These are phyloP conservation scores for Bilobella aurantiaca DNA, from an alignment of 1,140 invertebrate genomes.

Conservation along the genomic window DNA sequence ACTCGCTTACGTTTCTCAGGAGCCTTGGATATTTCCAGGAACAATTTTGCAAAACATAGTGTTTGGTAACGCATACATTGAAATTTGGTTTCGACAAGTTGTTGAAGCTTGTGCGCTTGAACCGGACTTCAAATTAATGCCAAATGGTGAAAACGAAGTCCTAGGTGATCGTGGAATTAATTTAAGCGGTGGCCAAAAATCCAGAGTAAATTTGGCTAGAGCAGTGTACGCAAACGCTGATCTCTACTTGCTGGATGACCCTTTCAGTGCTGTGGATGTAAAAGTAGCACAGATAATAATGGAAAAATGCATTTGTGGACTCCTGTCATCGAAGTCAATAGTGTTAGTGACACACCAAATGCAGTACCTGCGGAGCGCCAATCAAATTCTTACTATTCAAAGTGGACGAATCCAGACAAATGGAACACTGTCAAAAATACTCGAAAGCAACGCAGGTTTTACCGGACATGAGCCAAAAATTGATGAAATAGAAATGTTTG, in stretches of 20 bases:
- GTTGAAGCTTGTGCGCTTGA: background rate
- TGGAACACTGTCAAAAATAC: too few species aligned
- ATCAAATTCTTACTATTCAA: too few species aligned
- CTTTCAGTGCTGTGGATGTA: slow-evolving; percentile 45
- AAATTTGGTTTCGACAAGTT: background rate
- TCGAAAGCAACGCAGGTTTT: too few species aligned
- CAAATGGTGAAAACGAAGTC: background rate
- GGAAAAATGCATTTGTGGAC: slow-evolving; percentile 36
- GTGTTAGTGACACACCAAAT: slow-evolving; percentile 42
- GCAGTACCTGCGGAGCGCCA: slow-evolving; percentile 36
- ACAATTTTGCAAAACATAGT: background rate
- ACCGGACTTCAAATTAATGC: background rate
- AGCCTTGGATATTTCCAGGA: background rate
- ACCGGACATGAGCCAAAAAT: too few species aligned
- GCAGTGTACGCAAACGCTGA: slow-evolving; percentile 44
- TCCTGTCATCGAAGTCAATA: slow-evolving; percentile 36
- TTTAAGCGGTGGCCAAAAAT: background rate
- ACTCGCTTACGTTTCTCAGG: background rate
- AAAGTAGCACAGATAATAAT: slow-evolving; percentile 45
- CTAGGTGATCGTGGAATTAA: background rate
- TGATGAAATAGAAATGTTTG: too few species aligned
- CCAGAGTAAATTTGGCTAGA: slow-evolving; percentile 17
- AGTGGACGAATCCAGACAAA: too few species aligned
- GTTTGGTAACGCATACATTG: background rate
- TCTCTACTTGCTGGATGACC: slow-evolving; percentile 46